These are phyloP conservation scores for Schizotus pectinicornis DNA, from an alignment of 2,888 invertebrate genomes.

Conservation along the genomic window DNA sequence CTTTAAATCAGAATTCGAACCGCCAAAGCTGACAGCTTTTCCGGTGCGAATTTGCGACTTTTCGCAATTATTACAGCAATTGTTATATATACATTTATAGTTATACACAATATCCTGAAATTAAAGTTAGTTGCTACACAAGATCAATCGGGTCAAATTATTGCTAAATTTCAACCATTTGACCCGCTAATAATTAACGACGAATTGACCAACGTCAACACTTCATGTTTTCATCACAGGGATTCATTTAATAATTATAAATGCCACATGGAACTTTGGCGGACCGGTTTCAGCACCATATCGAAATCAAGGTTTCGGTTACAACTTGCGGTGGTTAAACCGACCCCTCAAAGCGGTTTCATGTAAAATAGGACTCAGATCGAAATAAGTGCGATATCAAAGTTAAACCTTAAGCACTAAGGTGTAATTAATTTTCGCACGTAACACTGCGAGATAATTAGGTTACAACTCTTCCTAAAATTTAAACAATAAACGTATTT, in stretches of 20 bases:
- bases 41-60: slow-evolving; percentile 22
- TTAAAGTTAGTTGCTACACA: slow-evolving; percentile 21
- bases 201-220: slow-evolving; percentile 28
- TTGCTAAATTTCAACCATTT: slow-evolving; percentile 3
- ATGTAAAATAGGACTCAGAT: slow-evolving; percentile 13
- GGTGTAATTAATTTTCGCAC: slow-evolving; percentile 15
- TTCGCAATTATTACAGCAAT: slow-evolving; percentile 38
- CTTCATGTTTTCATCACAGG: slow-evolving; percentile 52
- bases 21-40: slow-evolving; percentile 12
- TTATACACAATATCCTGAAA: slow-evolving; percentile 36
- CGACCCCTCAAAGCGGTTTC: slow-evolving; percentile 1
- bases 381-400: slow-evolving; percentile 24
- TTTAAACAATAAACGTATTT: slow-evolving; percentile 13
- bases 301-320: too few species aligned
- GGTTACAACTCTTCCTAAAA: slow-evolving; percentile 17
- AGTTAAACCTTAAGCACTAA: slow-evolving; percentile 24
- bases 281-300: too few species aligned
- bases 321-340: background rate
- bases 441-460: slow-evolving; percentile 18
- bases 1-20: slow-evolving; percentile 37
- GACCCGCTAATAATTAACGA: slow-evolving; percentile 26
- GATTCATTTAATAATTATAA: slow-evolving; percentile 46
- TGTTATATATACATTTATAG: slow-evolving; percentile 42
- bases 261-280: slow-evolving; percentile 29
- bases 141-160: slow-evolving; percentile 15